These are phyloP conservation scores for Gnathonemus longibarbis DNA, from an alignment of 2,113 vertebrate genomes.

Conservation along the genomic window DNA sequence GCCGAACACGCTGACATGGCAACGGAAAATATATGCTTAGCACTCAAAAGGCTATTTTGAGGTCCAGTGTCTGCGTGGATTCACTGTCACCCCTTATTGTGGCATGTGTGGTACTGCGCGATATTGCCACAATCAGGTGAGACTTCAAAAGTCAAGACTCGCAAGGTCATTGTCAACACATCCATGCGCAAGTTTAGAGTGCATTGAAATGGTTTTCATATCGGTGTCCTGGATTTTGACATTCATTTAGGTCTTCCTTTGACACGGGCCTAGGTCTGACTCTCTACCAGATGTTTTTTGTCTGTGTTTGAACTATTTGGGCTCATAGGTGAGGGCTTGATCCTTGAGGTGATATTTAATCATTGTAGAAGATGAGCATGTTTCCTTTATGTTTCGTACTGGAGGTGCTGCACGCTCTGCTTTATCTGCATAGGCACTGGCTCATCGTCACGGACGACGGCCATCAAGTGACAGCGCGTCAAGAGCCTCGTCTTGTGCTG, in stretches of 20 bases:
- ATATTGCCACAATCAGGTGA: not conserved
- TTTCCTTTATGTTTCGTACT: not conserved
- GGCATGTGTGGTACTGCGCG: not conserved
- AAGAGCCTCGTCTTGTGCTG: slow-evolving; percentile 78
- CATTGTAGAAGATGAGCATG: not conserved
- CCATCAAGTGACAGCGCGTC: slow-evolving; percentile 77
- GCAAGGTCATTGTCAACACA: not conserved
- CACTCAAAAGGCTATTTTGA: not conserved
- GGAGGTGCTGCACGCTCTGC: not conserved
- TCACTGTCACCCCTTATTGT: not conserved
- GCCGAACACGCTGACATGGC: not conserved
- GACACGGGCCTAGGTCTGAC: not conserved
- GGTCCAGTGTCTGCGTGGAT: not conserved
- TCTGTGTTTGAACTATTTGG: not conserved
- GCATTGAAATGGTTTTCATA: not conserved
- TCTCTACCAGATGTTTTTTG: not conserved
- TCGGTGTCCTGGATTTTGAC: not conserved
- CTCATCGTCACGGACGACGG: slow-evolving; percentile 76
- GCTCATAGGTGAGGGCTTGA: not conserved
- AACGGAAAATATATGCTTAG: not conserved
- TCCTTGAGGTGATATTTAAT: not conserved
- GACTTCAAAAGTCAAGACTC: not conserved
- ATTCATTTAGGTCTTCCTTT: not conserved
- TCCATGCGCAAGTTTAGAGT: not conserved
- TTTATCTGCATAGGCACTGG: slow-evolving; percentile 70